Evolutionary conservation across 2,113 vertebrate species (phyloP), one percentile per base, ranked within the genome.

Genomic region (Aptenodytes forsteri): DNA sequence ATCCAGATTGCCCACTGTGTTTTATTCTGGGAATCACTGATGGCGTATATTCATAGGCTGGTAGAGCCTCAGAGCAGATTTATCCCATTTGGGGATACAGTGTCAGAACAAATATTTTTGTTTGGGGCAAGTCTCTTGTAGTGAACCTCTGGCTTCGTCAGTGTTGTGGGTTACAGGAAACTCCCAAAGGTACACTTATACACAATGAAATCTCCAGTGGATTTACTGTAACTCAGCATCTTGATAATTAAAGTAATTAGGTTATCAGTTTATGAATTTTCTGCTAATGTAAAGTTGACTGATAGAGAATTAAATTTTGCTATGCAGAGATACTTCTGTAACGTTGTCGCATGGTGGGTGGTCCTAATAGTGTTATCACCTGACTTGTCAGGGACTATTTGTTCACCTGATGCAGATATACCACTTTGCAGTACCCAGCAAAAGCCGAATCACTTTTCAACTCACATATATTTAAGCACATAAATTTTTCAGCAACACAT

Each of bases 351-450:
- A 18, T 25, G 26, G 5, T 47, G 13, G 4, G 4, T 50, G 32
- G 29, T 67, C 17, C 34, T 62, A 30, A 42, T 11, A 36, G 16
- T 44, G 1, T 1, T 55, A 19, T 46, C 38, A 59, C 7, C 8
- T 21, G 44, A 11, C 25, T n/a, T 64, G 11, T 40, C 20, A 58
- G 6, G 22, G n/a, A 18, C 44, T 46, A 14, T 42, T 70, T 62
- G 23, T 62, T 49, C 38, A 64, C 16, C 7, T 46, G 25, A 40
- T 59, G 13, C 23, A 72, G 32, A 34, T 34, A 46, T 3, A 46
- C 6, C 9, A 16, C n/a, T 50, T 59, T 29, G 7, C 8, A 25
- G 9, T 23, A 64, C 4, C 2, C 12, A 42, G 25, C 1, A 2
- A 69, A 64, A 65, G 3, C 14, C 46, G 29, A 81, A 69, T 46